Conservation (phyloP, 2,113 vertebrate genomes). For the Nerophis lumbriciformis region DNA sequence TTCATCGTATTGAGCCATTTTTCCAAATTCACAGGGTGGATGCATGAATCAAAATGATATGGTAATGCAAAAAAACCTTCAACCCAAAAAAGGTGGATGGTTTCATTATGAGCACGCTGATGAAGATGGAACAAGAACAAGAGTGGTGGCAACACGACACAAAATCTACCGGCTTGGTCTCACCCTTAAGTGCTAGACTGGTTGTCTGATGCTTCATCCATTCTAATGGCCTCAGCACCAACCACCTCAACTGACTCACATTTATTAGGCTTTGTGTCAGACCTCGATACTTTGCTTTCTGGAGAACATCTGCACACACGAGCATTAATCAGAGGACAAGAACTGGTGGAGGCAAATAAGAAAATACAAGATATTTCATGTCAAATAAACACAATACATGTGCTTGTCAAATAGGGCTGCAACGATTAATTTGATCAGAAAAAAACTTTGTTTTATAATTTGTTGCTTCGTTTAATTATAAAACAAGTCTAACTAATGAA, state of each 20-base stretch:
- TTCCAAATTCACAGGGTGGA: neutral
- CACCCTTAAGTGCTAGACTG: conserved; percentile 66
- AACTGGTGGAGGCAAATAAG: conserved; percentile 6
- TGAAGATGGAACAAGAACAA: conserved; percentile 30
- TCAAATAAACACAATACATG: neutral
- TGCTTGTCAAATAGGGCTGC: too few relatives aligned
- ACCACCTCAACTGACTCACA: conserved; percentile 66
- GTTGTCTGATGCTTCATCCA: conserved; percentile 57
- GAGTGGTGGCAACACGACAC: conserved; percentile 41
- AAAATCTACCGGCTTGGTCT: conserved; percentile 34
- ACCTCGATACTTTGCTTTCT: conserved; percentile 59
- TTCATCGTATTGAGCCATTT: neutral
- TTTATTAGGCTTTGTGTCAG: conserved; percentile 58
- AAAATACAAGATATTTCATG: neutral
- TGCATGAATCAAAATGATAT: neutral
- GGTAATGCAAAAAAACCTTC: neutral
- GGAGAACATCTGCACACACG: conserved; percentile 58
- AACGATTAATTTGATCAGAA: too few relatives aligned
- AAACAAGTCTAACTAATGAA: too few relatives aligned
- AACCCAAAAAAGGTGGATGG: conserved; percentile 12
- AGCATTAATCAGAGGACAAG: conserved; percentile 22
- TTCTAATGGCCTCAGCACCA: conserved; percentile 52
- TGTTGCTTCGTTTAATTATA: too few relatives aligned
- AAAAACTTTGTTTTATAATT: too few relatives aligned
- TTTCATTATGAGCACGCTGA: conserved; percentile 19